Evolutionary conservation across 2,888 invertebrate genomes (phyloP), one percentile per base, ranked within the genome.

Genomic region (Drosophila subsilvestris): DNA sequence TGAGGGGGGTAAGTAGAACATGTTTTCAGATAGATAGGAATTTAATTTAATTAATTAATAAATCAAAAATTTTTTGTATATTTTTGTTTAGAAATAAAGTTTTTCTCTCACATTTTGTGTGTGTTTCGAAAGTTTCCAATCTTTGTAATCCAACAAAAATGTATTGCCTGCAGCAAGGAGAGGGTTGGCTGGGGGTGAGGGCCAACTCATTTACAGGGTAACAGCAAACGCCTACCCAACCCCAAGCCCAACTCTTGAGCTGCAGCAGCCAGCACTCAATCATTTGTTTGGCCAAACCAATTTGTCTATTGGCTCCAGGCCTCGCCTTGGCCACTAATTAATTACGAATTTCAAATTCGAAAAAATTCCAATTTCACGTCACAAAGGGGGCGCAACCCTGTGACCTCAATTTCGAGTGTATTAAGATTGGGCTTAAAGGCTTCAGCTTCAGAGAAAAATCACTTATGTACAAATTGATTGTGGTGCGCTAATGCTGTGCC

Each of bases 261-360:
- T 37, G n/a, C 6, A 37, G n/a, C 6, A n/a, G 14, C 37, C 14
- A n/a, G 14, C 37, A 37, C 2, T 27, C 27, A 7, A 37, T 37
- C 14, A 14, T 37, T 37, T 7, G 2, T 37, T 2, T 2, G 37
- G 37, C n/a, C 37, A 37, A 37, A n/a, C 37, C n/a, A 54, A 65
- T 54, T 65, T 54, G 53, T 65, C 66, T 54, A 54, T n/a, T n/a
- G n/a, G 65, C 65, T 53, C 10, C 53, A 66, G 43, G 65, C 65
- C 65, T 25, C 65, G 54, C 65, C 66, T 48, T 18, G 32, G 29
- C 48, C 51, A 9, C 66, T 66, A 66, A 66, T 66, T 66, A 65
- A 66, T 66, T 54, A 66, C 43, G 48, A 65, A 50, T 63, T 44
- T 10, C 20, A 18, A 27, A 22, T 27, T 47, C 47, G 20, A 27